phyloP scores from a whole-genome alignment of 2,797 vertebrate genomes.

The Protonibea diacanthus region DNA sequence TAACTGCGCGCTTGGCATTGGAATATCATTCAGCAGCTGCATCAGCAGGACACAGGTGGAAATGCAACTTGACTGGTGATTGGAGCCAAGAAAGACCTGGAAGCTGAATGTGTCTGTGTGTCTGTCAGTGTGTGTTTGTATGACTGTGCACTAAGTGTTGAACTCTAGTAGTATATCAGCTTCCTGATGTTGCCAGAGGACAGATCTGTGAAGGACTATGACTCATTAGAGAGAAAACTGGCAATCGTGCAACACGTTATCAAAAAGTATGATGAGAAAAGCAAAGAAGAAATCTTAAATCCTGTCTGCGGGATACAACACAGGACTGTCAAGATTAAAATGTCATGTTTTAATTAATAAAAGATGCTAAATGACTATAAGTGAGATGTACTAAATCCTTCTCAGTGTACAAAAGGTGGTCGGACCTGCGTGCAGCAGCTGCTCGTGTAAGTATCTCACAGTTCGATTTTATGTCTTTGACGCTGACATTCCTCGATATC shows the following conservation, averaged over 20 bases:
- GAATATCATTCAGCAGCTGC: slow-evolving; percentile 72
- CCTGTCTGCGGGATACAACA: neutral
- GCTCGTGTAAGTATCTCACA: slow-evolving; percentile 39
- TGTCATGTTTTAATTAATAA: slow-evolving; percentile 7
- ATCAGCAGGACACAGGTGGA: slow-evolving; percentile 78
- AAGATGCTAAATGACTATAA: slow-evolving; percentile 27
- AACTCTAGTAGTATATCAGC: slow-evolving; percentile 51
- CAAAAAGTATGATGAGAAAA: slow-evolving; percentile 4
- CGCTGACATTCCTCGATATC: slow-evolving; percentile 42
- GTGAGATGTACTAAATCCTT: slow-evolving; percentile 38
- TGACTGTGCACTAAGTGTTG: slow-evolving; percentile 37
- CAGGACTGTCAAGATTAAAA: slow-evolving; percentile 23
- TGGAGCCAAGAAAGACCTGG: slow-evolving; percentile 74
- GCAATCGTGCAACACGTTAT: neutral
- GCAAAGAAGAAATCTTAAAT: neutral
- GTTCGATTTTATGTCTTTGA: slow-evolving; percentile 45
- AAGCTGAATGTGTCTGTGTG: slow-evolving; percentile 48
- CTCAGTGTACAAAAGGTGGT: slow-evolving; percentile 16
- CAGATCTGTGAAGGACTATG: slow-evolving; percentile 23
- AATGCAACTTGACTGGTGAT: slow-evolving; percentile 67
- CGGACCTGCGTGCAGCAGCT: slow-evolving; percentile 49
- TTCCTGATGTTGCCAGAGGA: slow-evolving; percentile 48
- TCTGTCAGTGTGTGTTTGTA: slow-evolving; percentile 53
- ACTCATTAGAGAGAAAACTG: slow-evolving; percentile 34
- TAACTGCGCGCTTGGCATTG: slow-evolving; percentile 64